Evolutionary conservation across 2,888 invertebrate species (phyloP).

Genomic region (Cantharis rufa): DNA sequence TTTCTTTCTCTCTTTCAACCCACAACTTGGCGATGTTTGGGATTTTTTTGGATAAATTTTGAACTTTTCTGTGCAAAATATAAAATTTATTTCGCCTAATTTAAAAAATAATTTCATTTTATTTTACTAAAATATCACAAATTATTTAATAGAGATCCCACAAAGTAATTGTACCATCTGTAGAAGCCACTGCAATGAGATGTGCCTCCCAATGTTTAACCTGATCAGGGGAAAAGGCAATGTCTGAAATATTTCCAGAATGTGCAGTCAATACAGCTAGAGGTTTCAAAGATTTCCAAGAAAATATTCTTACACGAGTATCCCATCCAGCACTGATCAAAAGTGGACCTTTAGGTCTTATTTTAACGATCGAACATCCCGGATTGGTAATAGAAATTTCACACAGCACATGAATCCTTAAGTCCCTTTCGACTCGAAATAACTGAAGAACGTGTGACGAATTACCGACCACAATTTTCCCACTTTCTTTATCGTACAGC

Average conservation of each 20-base stretch:
- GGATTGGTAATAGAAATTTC: constrained; percentile 73
- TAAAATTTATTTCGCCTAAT: neutral
- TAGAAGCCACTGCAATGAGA: constrained; percentile 77
- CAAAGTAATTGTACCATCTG: constrained; percentile 76
- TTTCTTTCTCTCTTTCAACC: no score
- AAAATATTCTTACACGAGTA: constrained; percentile 73
- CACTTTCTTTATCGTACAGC: constrained; percentile 69
- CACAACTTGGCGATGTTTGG: no score
- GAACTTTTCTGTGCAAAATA: neutral
- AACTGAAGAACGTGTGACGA: constrained; percentile 64
- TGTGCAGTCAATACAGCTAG: constrained; percentile 77
- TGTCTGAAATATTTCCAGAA: constrained; percentile 70
- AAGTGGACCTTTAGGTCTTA: constrained; percentile 72
- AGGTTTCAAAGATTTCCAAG: constrained; percentile 75
- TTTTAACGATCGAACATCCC: constrained; percentile 70
- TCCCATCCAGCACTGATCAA: constrained; percentile 79
- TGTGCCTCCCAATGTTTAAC: constrained; percentile 70
- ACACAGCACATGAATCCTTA: constrained; percentile 62
- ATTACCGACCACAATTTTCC: constrained; percentile 71
- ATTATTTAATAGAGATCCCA: constrained; percentile 77
- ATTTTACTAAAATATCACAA: neutral
- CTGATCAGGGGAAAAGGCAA: constrained; percentile 68
- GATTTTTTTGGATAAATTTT: no score
- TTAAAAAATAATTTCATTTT: no score
- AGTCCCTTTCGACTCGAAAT: constrained; percentile 61